Evolutionary conservation across 2,797 vertebrate genomes (phyloP).

Genomic region (Phrynocephalus forsythii): DNA sequence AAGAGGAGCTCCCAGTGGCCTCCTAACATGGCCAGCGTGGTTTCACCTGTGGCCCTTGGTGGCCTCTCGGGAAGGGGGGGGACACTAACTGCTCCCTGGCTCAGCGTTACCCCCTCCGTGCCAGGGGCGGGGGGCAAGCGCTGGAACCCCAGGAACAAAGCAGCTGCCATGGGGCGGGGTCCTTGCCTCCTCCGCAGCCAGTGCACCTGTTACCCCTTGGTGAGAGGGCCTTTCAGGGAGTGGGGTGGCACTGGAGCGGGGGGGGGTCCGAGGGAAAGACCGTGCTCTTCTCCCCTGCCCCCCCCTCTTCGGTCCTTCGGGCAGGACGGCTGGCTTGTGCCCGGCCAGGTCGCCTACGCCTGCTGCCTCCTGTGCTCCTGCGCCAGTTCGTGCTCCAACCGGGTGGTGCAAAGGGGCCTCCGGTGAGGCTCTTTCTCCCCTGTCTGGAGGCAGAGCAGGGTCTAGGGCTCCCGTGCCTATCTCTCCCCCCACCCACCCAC

Average conservation of each 20-base stretch:
- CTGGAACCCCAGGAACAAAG: not conserved
- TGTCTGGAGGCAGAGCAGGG: no score
- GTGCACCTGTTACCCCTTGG: not conserved
- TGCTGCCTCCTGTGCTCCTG: constrained; percentile 9
- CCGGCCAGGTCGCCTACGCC: not conserved
- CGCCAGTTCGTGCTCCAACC: constrained; percentile 10
- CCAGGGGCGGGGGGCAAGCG: not conserved
- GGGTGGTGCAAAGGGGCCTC: constrained; percentile 16
- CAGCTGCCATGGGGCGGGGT: no score
- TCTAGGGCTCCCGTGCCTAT: not conserved
- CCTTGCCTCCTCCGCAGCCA: not conserved
- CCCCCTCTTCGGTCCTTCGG: no score
- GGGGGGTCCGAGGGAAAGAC: not conserved
- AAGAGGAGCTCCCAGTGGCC: no score
- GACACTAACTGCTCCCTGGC: no score
- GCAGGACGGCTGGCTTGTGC: not conserved
- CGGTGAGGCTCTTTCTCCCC: not conserved
- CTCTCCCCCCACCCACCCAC: not conserved
- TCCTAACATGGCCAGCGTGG: no score
- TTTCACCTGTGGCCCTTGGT: no score
- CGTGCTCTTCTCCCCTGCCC: no score
- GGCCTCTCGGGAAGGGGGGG: no score
- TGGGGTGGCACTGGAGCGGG: not conserved
- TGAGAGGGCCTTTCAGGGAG: not conserved
- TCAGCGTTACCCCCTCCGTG: no score